Conservation (phyloP, 2,888 invertebrate genomes). For the Drosophila putrida region DNA sequence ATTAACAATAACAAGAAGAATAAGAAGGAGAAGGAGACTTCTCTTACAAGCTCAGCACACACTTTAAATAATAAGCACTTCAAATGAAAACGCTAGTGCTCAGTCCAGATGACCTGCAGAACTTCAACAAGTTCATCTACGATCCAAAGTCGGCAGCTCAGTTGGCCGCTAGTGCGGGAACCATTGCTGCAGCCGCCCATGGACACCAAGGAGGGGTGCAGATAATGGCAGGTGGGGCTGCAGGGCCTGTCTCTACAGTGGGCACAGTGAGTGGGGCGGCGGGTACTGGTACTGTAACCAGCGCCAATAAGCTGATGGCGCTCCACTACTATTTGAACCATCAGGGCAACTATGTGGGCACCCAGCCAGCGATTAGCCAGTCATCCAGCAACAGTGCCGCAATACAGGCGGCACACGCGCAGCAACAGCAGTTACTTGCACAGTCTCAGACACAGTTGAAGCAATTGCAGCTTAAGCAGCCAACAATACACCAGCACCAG, state of each 20-base stretch:
- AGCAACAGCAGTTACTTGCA: slow-evolving; percentile 73
- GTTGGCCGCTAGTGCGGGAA: slow-evolving; percentile 73
- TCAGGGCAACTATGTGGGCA: slow-evolving; percentile 75
- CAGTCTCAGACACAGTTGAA: slow-evolving; percentile 82
- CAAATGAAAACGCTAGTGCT: slow-evolving; percentile 83
- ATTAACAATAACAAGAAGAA: slow-evolving; percentile 5
- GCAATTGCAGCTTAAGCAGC: slow-evolving; percentile 81
- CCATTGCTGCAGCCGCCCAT: slow-evolving; percentile 70
- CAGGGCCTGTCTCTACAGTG: slow-evolving; percentile 43
- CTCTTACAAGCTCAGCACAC: background rate
- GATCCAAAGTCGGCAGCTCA: slow-evolving; percentile 77
- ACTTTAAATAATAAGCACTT: slow-evolving; percentile 9
- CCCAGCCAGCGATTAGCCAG: slow-evolving; percentile 41
- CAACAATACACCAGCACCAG: slow-evolving; percentile 83
- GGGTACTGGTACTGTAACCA: slow-evolving; percentile 41
- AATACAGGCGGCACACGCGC: slow-evolving; percentile 61
- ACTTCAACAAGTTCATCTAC: slow-evolving; percentile 82
- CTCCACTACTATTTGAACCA: slow-evolving; percentile 83
- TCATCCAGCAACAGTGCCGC: slow-evolving; percentile 61
- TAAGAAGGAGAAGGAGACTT: background rate
- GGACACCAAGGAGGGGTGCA: slow-evolving; percentile 62
- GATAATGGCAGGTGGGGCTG: slow-evolving; percentile 40
- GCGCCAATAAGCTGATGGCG: slow-evolving; percentile 79
- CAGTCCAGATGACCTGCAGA: slow-evolving; percentile 82
- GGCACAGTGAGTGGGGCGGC: slow-evolving; percentile 31